Evolutionary conservation across 37 sponge, comb jelly and placozoan genomes (phyloP).

Genomic region (Eunapius fragilis): DNA sequence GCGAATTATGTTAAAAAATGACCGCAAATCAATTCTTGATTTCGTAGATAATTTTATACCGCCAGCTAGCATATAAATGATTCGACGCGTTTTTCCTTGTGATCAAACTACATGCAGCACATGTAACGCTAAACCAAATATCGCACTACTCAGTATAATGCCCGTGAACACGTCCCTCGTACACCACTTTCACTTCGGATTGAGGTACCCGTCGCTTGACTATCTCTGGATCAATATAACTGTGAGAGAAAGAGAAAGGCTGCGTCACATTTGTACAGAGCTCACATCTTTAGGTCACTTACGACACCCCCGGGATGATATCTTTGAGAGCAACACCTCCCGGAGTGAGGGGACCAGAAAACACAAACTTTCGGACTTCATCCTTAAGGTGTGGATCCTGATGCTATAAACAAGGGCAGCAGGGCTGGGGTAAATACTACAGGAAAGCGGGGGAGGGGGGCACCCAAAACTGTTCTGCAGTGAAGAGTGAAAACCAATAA

Average conservation of each 20-base stretch:
- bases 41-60: no score
- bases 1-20: no score
- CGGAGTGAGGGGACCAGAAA: slow-evolving; percentile 53
- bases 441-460: not conserved
- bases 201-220: not conserved
- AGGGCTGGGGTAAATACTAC: no score
- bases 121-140: not conserved
- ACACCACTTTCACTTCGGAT: not conserved
- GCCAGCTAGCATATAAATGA: no score
- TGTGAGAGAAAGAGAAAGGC: not conserved
- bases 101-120: not conserved
- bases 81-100: no score
- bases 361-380: slow-evolving; percentile 58
- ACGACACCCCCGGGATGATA: slow-evolving; percentile 34
- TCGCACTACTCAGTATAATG: not conserved
- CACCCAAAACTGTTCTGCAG: no score
- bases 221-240: slow-evolving; percentile 22
- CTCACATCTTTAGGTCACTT: not conserved
- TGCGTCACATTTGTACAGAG: not conserved
- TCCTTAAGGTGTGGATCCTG: slow-evolving; percentile 5
- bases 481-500: no score
- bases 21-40: no score
- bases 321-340: slow-evolving; percentile 54
- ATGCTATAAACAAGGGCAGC: not conserved
- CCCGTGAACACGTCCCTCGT: not conserved